Percentiles rank a stretch among this genome's conserved stretches.
Conservation (phyloP, 53 echinoderm and acorn worm genomes). For the Stichopus horrens region DNA sequence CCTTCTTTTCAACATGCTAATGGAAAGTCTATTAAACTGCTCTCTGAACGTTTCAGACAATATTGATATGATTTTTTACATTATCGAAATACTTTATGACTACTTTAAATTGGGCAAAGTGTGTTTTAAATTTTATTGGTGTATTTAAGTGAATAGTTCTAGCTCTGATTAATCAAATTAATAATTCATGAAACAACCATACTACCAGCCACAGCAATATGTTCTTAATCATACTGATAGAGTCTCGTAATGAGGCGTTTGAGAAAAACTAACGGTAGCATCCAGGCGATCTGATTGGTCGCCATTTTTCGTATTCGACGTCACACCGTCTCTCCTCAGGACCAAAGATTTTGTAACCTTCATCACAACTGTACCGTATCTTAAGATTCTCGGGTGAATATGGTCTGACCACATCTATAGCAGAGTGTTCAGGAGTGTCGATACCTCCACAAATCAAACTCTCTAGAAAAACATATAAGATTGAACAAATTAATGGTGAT, state of each 20-base stretch:
- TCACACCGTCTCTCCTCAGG: slow-evolving; percentile 69
- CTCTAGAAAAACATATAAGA: slow-evolving; percentile 51
- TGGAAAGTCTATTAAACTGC: too few relatives aligned
- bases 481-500: neutral
- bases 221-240: neutral
- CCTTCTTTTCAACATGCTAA: too few relatives aligned
- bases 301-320: slow-evolving; percentile 80
- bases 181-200: neutral
- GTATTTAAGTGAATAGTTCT: too few relatives aligned
- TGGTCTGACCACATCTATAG: slow-evolving; percentile 66
- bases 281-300: slow-evolving; percentile 57
- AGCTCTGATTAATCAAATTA: neutral
- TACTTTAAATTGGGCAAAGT: too few relatives aligned
- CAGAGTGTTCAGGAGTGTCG: slow-evolving; percentile 67
- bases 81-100: too few relatives aligned
- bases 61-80: too few relatives aligned
- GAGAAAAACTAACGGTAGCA: slow-evolving; percentile 77
- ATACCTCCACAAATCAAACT: slow-evolving; percentile 88
- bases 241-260: neutral
- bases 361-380: slow-evolving; percentile 80
- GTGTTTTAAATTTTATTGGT: too few relatives aligned
- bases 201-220: neutral
- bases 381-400: slow-evolving; percentile 72
- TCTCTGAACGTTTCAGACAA: too few relatives aligned
- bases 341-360: slow-evolving; percentile 87